Evolutionary conservation across 2,888 invertebrate genomes (phyloP).

Genomic region (Maniola hyperantus): DNA sequence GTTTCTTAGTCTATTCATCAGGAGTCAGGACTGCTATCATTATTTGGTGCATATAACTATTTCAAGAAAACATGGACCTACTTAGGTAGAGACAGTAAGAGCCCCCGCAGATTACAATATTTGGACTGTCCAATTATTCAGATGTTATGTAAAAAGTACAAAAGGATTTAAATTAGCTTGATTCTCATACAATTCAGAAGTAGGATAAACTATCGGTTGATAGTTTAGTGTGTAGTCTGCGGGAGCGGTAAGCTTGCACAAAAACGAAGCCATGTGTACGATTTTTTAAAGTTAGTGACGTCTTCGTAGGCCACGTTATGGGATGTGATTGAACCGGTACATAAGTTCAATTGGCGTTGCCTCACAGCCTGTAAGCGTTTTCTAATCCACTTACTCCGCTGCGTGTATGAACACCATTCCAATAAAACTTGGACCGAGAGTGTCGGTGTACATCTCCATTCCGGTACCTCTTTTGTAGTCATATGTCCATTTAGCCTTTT

Average conservation of each 20-base stretch:
- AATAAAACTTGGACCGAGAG: slow-evolving; percentile 98
- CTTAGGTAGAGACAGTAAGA: slow-evolving; percentile 24
- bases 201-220: slow-evolving; percentile 2
- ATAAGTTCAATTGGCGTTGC: slow-evolving; percentile 57
- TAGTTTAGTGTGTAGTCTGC: background rate
- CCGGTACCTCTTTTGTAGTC: slow-evolving; percentile 99
- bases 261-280: slow-evolving; percentile 13
- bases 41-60: slow-evolving; percentile 20
- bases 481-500: slow-evolving; percentile 99
- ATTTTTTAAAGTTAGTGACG: slow-evolving; percentile 63
- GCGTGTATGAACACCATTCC: slow-evolving; percentile 99
- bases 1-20: slow-evolving; percentile 15
- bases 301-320: slow-evolving; percentile 40
- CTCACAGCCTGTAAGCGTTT: slow-evolving; percentile 64
- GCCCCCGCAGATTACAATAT: slow-evolving; percentile 27
- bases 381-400: slow-evolving; percentile 95
- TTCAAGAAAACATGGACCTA: slow-evolving; percentile 21
- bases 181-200: background rate
- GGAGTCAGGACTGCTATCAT: slow-evolving; percentile 15
- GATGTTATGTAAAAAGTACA: too few species aligned
- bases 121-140: background rate
- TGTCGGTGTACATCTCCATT: slow-evolving; percentile 99
- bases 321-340: slow-evolving; percentile 36
- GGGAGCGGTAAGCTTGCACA: slow-evolving; percentile 50
- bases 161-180: background rate